Evolutionary conservation across 1,140 invertebrate species (phyloP).

Genomic region (Planococcus citri): DNA sequence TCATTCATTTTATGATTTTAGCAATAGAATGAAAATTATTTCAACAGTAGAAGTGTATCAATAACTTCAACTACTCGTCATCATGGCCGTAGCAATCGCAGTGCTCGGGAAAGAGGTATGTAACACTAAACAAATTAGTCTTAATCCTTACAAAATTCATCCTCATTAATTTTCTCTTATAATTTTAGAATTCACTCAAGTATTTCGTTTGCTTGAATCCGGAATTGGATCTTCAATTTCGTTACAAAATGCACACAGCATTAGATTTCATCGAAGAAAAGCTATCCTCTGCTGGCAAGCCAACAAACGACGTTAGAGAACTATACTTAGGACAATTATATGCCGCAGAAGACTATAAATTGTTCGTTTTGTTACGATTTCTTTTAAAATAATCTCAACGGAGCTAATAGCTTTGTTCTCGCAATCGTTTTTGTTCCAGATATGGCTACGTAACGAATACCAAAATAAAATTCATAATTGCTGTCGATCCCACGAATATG

Average conservation of each 20-base stretch:
- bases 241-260: slow-evolving; percentile 86
- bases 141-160: not conserved
- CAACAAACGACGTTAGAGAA: slow-evolving; percentile 46
- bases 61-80: no score
- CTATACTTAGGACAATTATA: slow-evolving; percentile 55
- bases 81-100: not conserved
- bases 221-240: slow-evolving; percentile 67
- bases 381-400: not conserved
- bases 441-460: slow-evolving; percentile 96
- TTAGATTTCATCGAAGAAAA: slow-evolving; percentile 90
- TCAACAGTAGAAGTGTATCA: no score
- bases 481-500: slow-evolving; percentile 77
- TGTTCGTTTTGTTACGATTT: not conserved
- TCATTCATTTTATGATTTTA: no score
- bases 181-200: slow-evolving; percentile 70
- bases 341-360: slow-evolving; percentile 5
- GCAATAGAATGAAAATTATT: no score
- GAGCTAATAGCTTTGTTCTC: not conserved
- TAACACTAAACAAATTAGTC: no score
- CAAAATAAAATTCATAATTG: slow-evolving; percentile 85
- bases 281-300: slow-evolving; percentile 50
- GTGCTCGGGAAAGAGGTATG: slow-evolving; percentile 6
- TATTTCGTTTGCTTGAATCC: slow-evolving; percentile 65
- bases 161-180: not conserved
- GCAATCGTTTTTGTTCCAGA: slow-evolving; percentile 53